phyloP scores from a whole-genome alignment of 2,888 invertebrate species.

The Craniophora ligustri region DNA sequence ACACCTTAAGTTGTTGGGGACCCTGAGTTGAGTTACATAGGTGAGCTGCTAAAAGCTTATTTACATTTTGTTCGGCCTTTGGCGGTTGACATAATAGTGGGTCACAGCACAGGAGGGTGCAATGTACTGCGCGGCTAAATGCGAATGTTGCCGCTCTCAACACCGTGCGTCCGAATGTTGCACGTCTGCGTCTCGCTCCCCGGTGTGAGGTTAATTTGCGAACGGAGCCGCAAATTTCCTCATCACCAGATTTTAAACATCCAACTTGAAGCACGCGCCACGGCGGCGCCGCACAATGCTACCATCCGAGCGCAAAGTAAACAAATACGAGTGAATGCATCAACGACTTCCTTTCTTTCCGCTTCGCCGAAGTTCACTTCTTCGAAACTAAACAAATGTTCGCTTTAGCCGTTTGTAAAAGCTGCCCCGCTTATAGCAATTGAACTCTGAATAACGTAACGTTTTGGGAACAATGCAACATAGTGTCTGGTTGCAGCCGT shows the following conservation, averaged over 20 bases:
- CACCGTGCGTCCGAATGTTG: slow-evolving; percentile 31
- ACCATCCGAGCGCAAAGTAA: slow-evolving; percentile 56
- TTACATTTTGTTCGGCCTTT: slow-evolving; percentile 64
- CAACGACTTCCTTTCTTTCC: slow-evolving; percentile 73
- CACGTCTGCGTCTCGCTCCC: slow-evolving; percentile 21
- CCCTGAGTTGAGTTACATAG: slow-evolving; percentile 56
- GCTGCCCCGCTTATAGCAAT: slow-evolving; percentile 38
- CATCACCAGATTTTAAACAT: slow-evolving; percentile 25
- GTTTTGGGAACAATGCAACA: slow-evolving; percentile 45
- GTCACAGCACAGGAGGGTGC: slow-evolving; percentile 53
- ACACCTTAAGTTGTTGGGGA: slow-evolving; percentile 49
- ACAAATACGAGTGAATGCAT: slow-evolving; percentile 65
- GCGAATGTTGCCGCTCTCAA: slow-evolving; percentile 40
- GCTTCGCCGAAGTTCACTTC: slow-evolving; percentile 71
- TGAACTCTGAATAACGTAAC: slow-evolving; percentile 43
- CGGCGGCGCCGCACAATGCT: slow-evolving; percentile 44
- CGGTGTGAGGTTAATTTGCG: slow-evolving; percentile 36
- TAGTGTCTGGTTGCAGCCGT: slow-evolving; percentile 30
- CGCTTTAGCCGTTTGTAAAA: slow-evolving; percentile 36
- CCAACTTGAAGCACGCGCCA: slow-evolving; percentile 35
- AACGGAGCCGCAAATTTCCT: slow-evolving; percentile 12
- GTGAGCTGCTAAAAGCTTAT: slow-evolving; percentile 60
- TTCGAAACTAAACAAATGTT: slow-evolving; percentile 64
- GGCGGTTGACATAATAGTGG: slow-evolving; percentile 61
- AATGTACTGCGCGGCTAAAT: slow-evolving; percentile 43